Evolutionary conservation across 2,113 vertebrate species (phyloP), one percentile per base, ranked within the genome.

Genomic region (Progne subis): DNA sequence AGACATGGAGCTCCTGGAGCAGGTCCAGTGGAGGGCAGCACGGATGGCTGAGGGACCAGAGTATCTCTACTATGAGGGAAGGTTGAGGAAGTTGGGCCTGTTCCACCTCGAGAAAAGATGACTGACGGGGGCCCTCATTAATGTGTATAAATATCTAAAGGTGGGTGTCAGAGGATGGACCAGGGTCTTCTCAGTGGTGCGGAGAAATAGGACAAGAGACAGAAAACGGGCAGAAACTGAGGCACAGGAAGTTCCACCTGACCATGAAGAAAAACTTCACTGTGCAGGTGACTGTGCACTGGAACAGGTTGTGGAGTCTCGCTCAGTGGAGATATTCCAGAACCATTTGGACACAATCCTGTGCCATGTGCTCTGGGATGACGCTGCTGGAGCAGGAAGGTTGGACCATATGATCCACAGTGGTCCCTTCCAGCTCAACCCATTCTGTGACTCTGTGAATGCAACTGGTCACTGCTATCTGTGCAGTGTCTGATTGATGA

Each of bases 21-120:
- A 0, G 14, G 59, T 9, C 44, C 37, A 7, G 20, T 10, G 21
- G 59, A 55, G 7, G 8, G 39, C n/a, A 39, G 10, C n/a, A 24
- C 3, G 19, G 34, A 7, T 34, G 17, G 14, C 4, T 43, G 14
- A 15, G 15, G 31, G 31, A 50, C 7, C 2, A 1, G 44, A 74
- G 39, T 12, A 24, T 59, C 44, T 44, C 32, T 52, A 2, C 10
- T 60, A 1, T 8, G 8, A n/a, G 18, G 39, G 25, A 41, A 44
- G 21, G 15, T 15, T 74, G 52, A 52, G 32, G 28, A 26, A 53
- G 19, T 61, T 32, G 13, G 24, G 39, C 39, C 52, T 39, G 7
- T 68, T 60, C 39, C n/a, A 28, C 28, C 29, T 60, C 1, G 1
- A 60, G 37, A n/a, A 28, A 49, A 44, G 55, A 44, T 18, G 12